Evolutionary conservation across 2,888 invertebrate genomes (phyloP).

Genomic region (Pardosa pseudoannulata): DNA sequence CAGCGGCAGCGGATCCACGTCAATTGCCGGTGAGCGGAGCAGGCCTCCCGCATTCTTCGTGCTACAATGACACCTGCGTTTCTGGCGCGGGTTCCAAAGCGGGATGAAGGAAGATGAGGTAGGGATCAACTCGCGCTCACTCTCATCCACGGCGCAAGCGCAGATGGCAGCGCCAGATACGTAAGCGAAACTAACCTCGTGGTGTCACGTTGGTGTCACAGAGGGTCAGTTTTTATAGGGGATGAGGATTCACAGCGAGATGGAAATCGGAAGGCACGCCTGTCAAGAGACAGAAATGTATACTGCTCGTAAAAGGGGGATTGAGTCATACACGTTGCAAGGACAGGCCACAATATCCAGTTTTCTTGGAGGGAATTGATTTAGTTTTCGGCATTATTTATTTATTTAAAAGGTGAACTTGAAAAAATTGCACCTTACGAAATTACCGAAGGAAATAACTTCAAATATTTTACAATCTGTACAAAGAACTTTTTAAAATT

Average conservation of each 20-base stretch:
- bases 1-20: conserved; percentile 16
- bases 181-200: conserved; percentile 28
- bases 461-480: no score
- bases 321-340: no score
- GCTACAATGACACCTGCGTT: conserved; percentile 66
- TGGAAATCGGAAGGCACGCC: background rate
- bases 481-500: no score
- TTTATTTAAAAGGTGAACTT: no score
- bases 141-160: conserved; percentile 26
- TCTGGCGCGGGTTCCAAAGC: conserved; percentile 26
- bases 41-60: conserved; percentile 35
- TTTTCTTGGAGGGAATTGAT: no score
- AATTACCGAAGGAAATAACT: no score
- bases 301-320: background rate
- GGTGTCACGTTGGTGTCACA: conserved; percentile 6
- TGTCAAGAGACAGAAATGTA: background rate
- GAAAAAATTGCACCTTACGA: no score
- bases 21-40: background rate
- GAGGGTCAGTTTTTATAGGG: conserved; percentile 15
- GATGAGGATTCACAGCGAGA: conserved; percentile 1
- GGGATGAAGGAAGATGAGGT: conserved; percentile 15
- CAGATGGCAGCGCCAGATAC: conserved; percentile 32
- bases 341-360: no score
- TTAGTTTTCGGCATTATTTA: no score
- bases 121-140: conserved; percentile 7